Evolutionary conservation across 2,888 invertebrate genomes (phyloP), one percentile per base, ranked within the genome.

Genomic region (Synergus umbraculus): DNA sequence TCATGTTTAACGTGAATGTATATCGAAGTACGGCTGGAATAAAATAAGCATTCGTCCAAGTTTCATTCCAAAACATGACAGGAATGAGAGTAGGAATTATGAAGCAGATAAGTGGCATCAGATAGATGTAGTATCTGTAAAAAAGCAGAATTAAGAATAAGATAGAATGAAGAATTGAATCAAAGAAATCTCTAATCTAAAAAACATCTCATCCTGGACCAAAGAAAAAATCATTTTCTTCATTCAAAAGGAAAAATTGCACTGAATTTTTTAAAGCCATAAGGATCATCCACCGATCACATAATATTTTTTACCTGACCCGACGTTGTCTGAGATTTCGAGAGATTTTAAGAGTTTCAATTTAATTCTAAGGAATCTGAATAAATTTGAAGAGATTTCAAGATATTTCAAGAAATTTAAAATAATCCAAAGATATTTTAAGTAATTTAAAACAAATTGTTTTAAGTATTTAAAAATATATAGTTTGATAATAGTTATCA

Each of bases 1-100:
- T 98, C 88, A 95, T 95, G 92, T 98, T 96, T 80, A 98, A 93
- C 2, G 95, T 94, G 79, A 95, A 89, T 46, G 95, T 93, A 91
- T 97, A 98, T 13, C 98, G 95, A 15, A 97, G 88, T 43, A 96
- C 90, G 2, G 94, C 94, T 82, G 96, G 94, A 2, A 96, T 93
- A 86, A 95, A 93, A 84, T 96, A 94, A 2, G 97, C 94, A 85
- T 95, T 94, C 76, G 89, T 92, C 94, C 94, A 95, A 3, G 90
- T 90, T 90, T 97, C 97, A 37, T 93, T 93, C 96, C 97, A 98
- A 65, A 93, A 92, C 65, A 94, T 94, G 4, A 95, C 94, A 0
- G 97, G 96, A 15, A 96, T 91, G 0, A 95, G 29, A 0, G 95
- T 95, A 1, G 97, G 97, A 77, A 97, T 77, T 2, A 96, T 82